A percentile compares a stretch with the other conserved stretches of the same genome.
These are phyloP conservation scores for Australoheros scitulus DNA, from an alignment of 2,113 vertebrate species.

Conservation along the genomic window DNA sequence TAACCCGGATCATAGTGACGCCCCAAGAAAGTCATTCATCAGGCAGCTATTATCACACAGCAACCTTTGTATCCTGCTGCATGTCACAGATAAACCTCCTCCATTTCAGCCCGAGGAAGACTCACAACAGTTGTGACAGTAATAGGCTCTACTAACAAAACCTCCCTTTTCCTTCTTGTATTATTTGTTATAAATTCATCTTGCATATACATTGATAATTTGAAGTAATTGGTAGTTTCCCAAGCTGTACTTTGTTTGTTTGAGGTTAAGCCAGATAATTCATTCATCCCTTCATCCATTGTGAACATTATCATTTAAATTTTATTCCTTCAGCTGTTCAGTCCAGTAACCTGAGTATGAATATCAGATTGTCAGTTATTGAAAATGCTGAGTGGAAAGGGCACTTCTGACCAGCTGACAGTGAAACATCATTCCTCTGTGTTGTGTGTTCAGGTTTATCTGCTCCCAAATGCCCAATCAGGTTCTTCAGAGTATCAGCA, in stretches of 20 bases:
- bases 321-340: too few species aligned
- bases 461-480: slow-evolving; percentile 96
- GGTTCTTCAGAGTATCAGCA: slow-evolving; percentile 96
- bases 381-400: too few species aligned
- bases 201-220: background rate
- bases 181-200: background rate
- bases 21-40: background rate
- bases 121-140: too few species aligned
- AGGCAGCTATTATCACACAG: background rate
- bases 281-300: too few species aligned
- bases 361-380: too few species aligned
- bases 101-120: background rate
- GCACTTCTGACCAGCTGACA: too few species aligned
- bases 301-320: too few species aligned
- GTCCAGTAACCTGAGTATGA: too few species aligned
- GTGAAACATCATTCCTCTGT: background rate
- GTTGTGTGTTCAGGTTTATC: slow-evolving; percentile 85
- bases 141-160: too few species aligned
- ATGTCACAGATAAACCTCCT: background rate
- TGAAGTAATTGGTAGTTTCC: background rate
- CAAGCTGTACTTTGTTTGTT: too few species aligned
- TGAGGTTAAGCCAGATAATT: too few species aligned
- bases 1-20: accelerated
- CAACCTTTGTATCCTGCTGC: background rate
- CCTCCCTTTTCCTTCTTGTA: too few species aligned